Percentiles rank a stretch among this genome's conserved stretches.
Evolutionary conservation across 2,888 invertebrate genomes (phyloP).

Genomic region (Schizaphis graminum): DNA sequence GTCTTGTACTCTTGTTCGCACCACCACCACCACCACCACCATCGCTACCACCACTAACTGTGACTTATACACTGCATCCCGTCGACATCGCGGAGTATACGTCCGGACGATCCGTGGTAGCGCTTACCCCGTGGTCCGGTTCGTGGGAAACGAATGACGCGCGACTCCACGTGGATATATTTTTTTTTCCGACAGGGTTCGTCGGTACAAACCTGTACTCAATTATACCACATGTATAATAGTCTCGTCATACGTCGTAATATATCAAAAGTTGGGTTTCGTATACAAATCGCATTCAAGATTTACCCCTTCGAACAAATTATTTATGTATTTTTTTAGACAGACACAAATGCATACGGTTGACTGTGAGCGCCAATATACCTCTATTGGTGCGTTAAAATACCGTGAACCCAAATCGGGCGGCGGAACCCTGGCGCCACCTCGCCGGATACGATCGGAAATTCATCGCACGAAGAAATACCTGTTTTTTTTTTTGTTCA

Average conservation of each 20-base stretch:
- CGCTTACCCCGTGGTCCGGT: not conserved
- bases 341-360: not conserved
- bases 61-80: not conserved
- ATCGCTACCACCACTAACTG: not conserved
- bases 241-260: not conserved
- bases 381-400: not conserved
- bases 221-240: not conserved
- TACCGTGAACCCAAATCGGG: constrained; percentile 27
- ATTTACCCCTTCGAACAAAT: constrained; percentile 39
- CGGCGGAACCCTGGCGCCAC: constrained; percentile 59
- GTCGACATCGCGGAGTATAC: not conserved
- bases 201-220: not conserved
- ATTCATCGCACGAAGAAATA: constrained; percentile 56
- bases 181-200: not conserved
- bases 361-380: constrained; percentile 44
- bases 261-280: not conserved
- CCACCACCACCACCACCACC: not conserved
- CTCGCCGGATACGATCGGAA: constrained; percentile 59
- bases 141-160: constrained; percentile 45
- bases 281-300: not conserved
- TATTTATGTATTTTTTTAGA: not conserved
- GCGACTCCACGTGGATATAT: not conserved
- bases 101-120: not conserved
- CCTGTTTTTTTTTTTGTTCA: constrained; percentile 42
- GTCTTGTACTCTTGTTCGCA: constrained; percentile 42